Evolutionary conservation across 2,888 invertebrate genomes (phyloP).

Genomic region (Pyrrhosoma nymphula): DNA sequence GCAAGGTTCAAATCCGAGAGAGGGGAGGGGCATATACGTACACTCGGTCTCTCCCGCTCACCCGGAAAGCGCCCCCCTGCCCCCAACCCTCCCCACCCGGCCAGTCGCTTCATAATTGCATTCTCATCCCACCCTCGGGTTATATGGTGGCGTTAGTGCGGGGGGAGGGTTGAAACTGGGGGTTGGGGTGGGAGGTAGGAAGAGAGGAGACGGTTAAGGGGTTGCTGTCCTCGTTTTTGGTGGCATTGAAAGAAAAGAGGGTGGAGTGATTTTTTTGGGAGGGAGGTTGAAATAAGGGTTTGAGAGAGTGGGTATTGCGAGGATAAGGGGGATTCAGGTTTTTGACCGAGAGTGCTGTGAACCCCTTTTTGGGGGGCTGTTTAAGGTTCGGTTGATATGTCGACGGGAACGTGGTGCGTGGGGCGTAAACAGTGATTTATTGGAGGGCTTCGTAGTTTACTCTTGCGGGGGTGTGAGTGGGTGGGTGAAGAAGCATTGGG

Average conservation of each 20-base stretch:
- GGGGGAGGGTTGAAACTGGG: background rate
- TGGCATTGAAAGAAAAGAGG: background rate
- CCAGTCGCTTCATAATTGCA: constrained; percentile 25
- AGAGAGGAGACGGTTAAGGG: background rate
- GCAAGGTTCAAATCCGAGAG: constrained; percentile 16
- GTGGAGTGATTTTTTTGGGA: background rate
- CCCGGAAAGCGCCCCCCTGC: background rate
- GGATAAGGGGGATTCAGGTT: background rate
- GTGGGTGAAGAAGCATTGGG: constrained; percentile 11
- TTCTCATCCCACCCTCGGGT: background rate
- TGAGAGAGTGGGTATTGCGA: background rate
- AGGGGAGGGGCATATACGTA: background rate
- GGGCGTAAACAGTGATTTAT: constrained; percentile 31
- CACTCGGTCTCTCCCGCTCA: background rate
- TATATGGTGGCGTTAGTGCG: background rate
- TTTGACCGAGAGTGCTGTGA: background rate
- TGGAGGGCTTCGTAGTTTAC: background rate
- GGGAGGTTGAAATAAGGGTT: background rate
- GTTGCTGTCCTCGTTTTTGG: background rate
- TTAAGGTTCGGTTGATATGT: constrained; percentile 26
- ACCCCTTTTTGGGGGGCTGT: background rate
- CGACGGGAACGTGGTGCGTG: background rate
- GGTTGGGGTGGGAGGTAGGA: background rate
- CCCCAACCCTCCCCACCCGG: background rate
- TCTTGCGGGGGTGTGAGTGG: background rate